These are phyloP conservation scores for Copidosoma floridanum DNA, from an alignment of 1,140 invertebrate genomes.

Conservation along the genomic window DNA sequence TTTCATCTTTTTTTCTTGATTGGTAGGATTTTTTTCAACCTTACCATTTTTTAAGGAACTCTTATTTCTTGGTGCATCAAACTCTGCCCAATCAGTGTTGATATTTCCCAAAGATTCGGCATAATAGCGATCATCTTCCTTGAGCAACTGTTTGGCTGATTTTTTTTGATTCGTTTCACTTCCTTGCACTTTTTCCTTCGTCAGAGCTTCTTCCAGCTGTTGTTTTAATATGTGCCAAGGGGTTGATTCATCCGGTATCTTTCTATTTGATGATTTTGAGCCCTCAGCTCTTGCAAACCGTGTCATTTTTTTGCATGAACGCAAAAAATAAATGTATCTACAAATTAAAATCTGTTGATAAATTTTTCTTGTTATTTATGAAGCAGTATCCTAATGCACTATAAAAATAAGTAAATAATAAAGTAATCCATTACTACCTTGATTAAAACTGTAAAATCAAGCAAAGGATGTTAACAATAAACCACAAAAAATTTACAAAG, in stretches of 20 bases:
- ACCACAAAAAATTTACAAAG: too few relatives aligned
- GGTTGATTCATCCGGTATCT: conserved; percentile 66
- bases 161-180: conserved; percentile 40
- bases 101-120: conserved; percentile 26
- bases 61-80: conserved; percentile 30
- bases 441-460: too few relatives aligned
- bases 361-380: too few relatives aligned
- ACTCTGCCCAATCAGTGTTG: conserved; percentile 46
- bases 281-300: conserved; percentile 72
- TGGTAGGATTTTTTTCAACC: not conserved
- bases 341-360: too few relatives aligned
- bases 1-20: conserved; percentile 28
- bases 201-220: conserved; percentile 46
- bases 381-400: too few relatives aligned
- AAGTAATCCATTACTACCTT: too few relatives aligned
- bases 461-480: too few relatives aligned
- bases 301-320: conserved; percentile 61
- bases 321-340: too few relatives aligned
- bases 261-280: conserved; percentile 72
- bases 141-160: conserved; percentile 42
- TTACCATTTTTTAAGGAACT: conserved; percentile 22
- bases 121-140: conserved; percentile 34
- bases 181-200: conserved; percentile 42
- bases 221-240: conserved; percentile 72
- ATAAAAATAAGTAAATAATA: too few relatives aligned